Evolutionary conservation across 1,140 invertebrate species (phyloP).

Genomic region (Bombus confusus): DNA sequence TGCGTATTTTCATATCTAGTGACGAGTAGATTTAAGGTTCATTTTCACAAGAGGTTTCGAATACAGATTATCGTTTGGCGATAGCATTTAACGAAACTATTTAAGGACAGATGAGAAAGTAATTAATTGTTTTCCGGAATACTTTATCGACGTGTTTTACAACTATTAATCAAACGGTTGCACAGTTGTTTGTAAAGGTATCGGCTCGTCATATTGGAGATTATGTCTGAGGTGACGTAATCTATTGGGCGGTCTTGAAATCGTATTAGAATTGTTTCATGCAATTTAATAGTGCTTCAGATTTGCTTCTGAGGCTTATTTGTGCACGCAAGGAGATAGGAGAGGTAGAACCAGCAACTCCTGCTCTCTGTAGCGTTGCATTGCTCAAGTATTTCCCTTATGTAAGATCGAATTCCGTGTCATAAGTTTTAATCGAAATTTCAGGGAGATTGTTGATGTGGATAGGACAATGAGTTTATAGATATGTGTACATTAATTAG

Average conservation of each 20-base stretch:
- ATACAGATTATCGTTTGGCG: not conserved
- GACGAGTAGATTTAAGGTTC: not conserved
- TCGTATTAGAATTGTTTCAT: not conserved
- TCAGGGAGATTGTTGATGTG: not conserved
- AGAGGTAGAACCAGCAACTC: not conserved
- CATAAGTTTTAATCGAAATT: slow-evolving; percentile 3
- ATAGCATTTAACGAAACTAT: not conserved
- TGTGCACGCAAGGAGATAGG: too few species aligned
- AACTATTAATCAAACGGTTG: slow-evolving; percentile 9
- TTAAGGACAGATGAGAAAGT: not conserved
- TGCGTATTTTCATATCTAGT: not conserved
- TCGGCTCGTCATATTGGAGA: not conserved
- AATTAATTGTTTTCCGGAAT: not conserved
- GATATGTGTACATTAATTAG: not conserved
- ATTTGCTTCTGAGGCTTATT: not conserved
- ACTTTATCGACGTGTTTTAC: not conserved
- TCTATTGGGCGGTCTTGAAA: not conserved
- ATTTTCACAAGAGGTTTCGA: not conserved
- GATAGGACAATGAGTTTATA: too few species aligned
- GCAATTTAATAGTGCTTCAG: not conserved
- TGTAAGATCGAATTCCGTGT: not conserved
- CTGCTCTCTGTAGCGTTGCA: too few species aligned
- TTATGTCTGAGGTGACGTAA: not conserved
- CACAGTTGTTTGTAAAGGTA: not conserved
- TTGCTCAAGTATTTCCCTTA: not conserved